Evolutionary conservation across 2,888 invertebrate genomes (phyloP).

Genomic region (Candidula unifasciata): DNA sequence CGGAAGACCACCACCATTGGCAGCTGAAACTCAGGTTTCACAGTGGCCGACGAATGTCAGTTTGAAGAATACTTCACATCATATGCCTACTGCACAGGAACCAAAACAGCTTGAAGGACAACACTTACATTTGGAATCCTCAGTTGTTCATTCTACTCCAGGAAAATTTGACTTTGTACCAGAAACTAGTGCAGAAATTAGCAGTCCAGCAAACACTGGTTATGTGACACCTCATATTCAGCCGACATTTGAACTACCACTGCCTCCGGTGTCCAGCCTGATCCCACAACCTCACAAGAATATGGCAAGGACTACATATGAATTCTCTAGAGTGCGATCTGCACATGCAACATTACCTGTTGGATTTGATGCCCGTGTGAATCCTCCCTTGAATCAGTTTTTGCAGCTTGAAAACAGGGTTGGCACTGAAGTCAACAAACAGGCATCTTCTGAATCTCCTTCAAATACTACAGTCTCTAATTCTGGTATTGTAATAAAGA

Average conservation of each 20-base stretch:
- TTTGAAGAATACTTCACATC: not conserved
- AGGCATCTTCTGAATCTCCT: not conserved
- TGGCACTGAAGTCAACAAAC: not conserved
- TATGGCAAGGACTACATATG: constrained; percentile 51
- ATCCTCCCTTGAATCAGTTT: not conserved
- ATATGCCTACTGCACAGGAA: not conserved
- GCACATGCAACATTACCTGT: constrained; percentile 66
- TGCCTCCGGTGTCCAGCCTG: constrained; percentile 13
- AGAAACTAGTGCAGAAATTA: not conserved
- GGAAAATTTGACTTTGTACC: not conserved
- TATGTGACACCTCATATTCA: not conserved
- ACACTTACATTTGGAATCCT: not conserved
- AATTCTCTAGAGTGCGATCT: constrained; percentile 64
- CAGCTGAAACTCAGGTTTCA: not conserved
- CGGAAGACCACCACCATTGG: not conserved
- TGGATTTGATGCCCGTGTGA: constrained; percentile 61
- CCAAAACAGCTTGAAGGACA: not conserved
- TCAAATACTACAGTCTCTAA: not conserved
- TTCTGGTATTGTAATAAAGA: constrained; percentile 57
- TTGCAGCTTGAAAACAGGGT: not conserved
- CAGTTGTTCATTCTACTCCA: not conserved
- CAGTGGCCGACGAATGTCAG: not conserved
- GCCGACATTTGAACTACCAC: constrained; percentile 44
- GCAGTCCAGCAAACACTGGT: not conserved
- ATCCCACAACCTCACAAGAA: not conserved